Evolutionary conservation across 1,140 invertebrate genomes (phyloP), one percentile per base, ranked within the genome.

Genomic region (Diachasma alloeum): DNA sequence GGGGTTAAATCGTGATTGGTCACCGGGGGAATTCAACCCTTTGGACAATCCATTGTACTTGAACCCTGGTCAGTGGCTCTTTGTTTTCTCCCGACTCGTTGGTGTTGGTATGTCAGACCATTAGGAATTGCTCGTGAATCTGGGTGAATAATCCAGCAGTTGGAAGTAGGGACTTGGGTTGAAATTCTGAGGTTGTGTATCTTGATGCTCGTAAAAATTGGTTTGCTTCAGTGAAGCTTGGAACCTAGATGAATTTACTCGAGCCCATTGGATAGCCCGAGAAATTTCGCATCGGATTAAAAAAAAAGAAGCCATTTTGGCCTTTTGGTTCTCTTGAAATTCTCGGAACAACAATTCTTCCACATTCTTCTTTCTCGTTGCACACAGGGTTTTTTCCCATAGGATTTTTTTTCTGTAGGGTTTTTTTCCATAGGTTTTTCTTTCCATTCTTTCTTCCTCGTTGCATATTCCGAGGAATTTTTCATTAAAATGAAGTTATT

Each of bases 1-100:
- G 48, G 48, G 48, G 59, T 63, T 63, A 63, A 63, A 63, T 22
- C 24, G 59, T 63, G 59, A 63, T 63, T 63, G 59, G 59, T 63
- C 59, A 10, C 22, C 11, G 2, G 0, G 59, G 59, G 59, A 63
- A 63, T 63, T 24, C 59, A 11, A 63, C 19, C 59, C 24, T 56
- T 56, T 56, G 19, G 48, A 56, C 48, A 56, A 56, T 56, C 48
- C n/a, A 56, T 56, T 56, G 48, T 56, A 56, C 59, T 63, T 63
- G 22, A 63, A 26, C 4, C 59, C 19, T 26, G 19, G 59, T 26
- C 24, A 63, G 19, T 24, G 22, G 59, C 59, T 63, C 59, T 63
- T 63, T 63, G 59, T 63, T 63, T 63, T 26, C 59, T 22, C 59
- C 59, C 24, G 3, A n/a, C n/a, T 19, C 17, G 53, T 15, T 46